Conservation (phyloP, 2,888 invertebrate species). For the Acleris sparsana region DNA sequence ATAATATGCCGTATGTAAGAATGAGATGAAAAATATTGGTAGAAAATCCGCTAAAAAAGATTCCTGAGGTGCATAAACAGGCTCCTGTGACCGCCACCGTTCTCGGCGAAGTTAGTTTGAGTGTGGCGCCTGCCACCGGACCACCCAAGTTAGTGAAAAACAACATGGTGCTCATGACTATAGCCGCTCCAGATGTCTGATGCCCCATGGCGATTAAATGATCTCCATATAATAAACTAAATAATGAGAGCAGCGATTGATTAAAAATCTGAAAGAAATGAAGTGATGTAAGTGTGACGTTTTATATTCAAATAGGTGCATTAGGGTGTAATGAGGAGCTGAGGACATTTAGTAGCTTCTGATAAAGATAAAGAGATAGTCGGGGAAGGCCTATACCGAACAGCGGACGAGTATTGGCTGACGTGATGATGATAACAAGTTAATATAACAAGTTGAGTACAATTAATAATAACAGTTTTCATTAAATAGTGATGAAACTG, state of each 20-base stretch:
- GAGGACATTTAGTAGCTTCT: neutral
- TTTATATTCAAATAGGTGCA: neutral
- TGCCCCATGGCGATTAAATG: slow-evolving; percentile 85
- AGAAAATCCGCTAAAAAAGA: slow-evolving; percentile 75
- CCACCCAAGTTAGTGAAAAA: slow-evolving; percentile 87
- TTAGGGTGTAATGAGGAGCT: neutral
- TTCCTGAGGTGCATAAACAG: slow-evolving; percentile 66
- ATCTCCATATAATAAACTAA: slow-evolving; percentile 87
- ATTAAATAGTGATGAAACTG: too few species aligned
- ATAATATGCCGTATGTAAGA: slow-evolving; percentile 72
- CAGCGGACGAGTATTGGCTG: too few species aligned
- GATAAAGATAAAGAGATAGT: too few species aligned
- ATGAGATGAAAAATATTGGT: slow-evolving; percentile 72
- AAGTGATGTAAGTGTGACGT: slow-evolving; percentile 2
- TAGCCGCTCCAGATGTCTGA: slow-evolving; percentile 86
- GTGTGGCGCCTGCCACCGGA: slow-evolving; percentile 87
- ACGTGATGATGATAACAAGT: too few species aligned
- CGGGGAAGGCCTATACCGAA: too few species aligned
- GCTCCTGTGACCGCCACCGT: slow-evolving; percentile 73
- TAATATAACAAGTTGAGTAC: too few species aligned
- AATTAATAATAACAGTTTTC: too few species aligned
- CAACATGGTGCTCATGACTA: slow-evolving; percentile 87
- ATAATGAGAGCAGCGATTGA: slow-evolving; percentile 87
- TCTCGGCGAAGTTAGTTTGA: slow-evolving; percentile 76
- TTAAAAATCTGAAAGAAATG: slow-evolving; percentile 84